A percentile compares a stretch with the other conserved stretches of the same genome.
Evolutionary conservation across 1,140 invertebrate species (phyloP).

Genomic region (Ooceraea biroi): DNA sequence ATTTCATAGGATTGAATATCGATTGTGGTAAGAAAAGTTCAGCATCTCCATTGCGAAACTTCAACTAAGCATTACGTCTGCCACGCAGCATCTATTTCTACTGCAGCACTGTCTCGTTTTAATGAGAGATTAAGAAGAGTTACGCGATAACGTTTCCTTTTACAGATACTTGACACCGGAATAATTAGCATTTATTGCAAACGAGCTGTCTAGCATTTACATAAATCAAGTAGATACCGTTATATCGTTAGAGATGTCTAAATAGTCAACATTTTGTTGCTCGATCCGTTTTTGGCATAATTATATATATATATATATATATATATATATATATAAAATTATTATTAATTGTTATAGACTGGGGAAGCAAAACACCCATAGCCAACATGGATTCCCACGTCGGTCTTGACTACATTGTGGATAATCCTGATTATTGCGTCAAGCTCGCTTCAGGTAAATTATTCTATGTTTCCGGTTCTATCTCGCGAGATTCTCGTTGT

Average conservation of each 20-base stretch:
- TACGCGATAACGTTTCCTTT: constrained; percentile 43
- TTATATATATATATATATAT: too few relatives aligned
- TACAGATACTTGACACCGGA: constrained; percentile 1
- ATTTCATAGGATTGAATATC: too few relatives aligned
- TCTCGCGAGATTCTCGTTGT: not conserved
- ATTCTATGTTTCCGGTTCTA: constrained; percentile 13
- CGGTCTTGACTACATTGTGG: constrained; percentile 96
- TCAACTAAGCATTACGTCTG: constrained; percentile 18
- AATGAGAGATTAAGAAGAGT: constrained; percentile 37
- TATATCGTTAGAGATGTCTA: not conserved
- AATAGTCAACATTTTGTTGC: not conserved
- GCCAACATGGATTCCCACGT: constrained; percentile 93
- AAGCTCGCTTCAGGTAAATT: constrained; percentile 93
- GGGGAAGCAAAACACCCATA: constrained; percentile 72
- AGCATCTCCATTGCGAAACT: constrained; percentile 25
- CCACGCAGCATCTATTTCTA: constrained; percentile 14
- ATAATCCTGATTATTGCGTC: constrained; percentile 96
- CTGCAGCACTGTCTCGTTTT: constrained; percentile 34
- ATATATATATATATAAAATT: too few relatives aligned
- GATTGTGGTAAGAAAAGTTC: constrained; percentile 45
- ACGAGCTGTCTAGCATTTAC: not conserved
- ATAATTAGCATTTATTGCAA: constrained; percentile 41
- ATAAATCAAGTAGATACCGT: constrained; percentile 11
- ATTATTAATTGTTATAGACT: constrained; percentile 71
- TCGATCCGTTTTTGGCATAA: not conserved